Conservation (phyloP, 2,888 invertebrate genomes). For the Cylindroiulus punctatus region DNA sequence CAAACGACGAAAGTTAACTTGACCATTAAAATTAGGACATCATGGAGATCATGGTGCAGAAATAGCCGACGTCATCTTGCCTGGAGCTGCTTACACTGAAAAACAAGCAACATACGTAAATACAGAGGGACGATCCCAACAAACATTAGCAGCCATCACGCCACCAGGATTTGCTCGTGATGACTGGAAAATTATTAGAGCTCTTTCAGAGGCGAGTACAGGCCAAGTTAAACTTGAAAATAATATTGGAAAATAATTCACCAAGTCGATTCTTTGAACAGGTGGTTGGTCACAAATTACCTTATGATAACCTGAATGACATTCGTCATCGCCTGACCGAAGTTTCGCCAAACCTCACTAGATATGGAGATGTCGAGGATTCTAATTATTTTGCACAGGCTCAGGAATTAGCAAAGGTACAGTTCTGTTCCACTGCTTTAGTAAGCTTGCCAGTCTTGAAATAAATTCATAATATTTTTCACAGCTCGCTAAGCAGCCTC, state of each 20-base stretch:
- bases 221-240: background rate
- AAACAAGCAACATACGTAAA: slow-evolving; percentile 98
- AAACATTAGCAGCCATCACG: slow-evolving; percentile 85
- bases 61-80: slow-evolving; percentile 91
- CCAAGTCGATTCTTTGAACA: slow-evolving; percentile 61
- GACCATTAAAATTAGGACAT: slow-evolving; percentile 74
- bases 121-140: slow-evolving; percentile 96
- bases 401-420: slow-evolving; percentile 73
- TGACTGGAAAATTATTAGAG: slow-evolving; percentile 98
- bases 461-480: slow-evolving; percentile 54
- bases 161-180: slow-evolving; percentile 93
- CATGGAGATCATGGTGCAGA: slow-evolving; percentile 95
- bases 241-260: background rate
- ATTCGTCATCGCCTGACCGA: slow-evolving; percentile 83
- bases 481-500: slow-evolving; percentile 25
- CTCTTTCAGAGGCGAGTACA: slow-evolving; percentile 86
- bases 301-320: slow-evolving; percentile 88
- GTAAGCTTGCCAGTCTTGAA: background rate
- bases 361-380: slow-evolving; percentile 83
- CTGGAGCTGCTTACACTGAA: slow-evolving; percentile 98
- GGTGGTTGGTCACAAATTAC: slow-evolving; percentile 75
- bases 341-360: slow-evolving; percentile 87
- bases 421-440: slow-evolving; percentile 19
- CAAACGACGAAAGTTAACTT: slow-evolving; percentile 26
- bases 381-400: slow-evolving; percentile 87